Evolutionary conservation across 2,113 vertebrate genomes (phyloP).

Genomic region (Nothoprocta pentlandii): DNA sequence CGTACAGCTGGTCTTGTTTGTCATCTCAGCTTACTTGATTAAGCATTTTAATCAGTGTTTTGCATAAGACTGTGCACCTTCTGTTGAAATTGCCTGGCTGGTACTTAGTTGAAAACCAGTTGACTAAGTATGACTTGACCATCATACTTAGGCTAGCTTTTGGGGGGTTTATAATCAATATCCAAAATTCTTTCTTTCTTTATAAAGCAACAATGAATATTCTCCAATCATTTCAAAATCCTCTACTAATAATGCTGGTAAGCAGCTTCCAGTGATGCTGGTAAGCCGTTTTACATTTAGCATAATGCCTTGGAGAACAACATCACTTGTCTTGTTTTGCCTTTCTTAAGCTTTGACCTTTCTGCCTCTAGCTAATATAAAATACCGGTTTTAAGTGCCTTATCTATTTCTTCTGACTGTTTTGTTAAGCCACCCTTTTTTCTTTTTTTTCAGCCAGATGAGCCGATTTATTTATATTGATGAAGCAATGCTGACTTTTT

Average conservation of each 20-base stretch:
- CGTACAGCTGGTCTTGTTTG: slow-evolving; percentile 70
- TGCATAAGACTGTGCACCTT: slow-evolving; percentile 41
- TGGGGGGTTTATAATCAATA: background rate
- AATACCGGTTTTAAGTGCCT: background rate
- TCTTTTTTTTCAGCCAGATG: background rate
- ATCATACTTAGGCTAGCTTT: background rate
- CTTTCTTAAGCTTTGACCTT: background rate
- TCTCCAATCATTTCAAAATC: background rate
- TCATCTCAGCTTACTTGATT: slow-evolving; percentile 49
- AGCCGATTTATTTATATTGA: background rate
- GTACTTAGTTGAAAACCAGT: slow-evolving; percentile 46
- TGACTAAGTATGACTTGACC: background rate
- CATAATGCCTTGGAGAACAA: background rate
- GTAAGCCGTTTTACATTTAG: slow-evolving; percentile 13
- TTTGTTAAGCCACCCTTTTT: background rate
- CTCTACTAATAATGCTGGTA: background rate
- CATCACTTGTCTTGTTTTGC: background rate
- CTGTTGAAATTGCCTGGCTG: slow-evolving; percentile 32
- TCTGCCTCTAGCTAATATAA: background rate
- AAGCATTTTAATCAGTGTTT: slow-evolving; percentile 65
- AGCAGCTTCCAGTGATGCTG: slow-evolving; percentile 15
- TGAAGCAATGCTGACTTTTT: background rate
- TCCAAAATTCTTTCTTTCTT: background rate
- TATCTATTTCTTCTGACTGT: background rate
- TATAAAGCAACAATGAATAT: background rate